Conservation (phyloP, 2,113 vertebrate species). For the Alethe diademata region DNA sequence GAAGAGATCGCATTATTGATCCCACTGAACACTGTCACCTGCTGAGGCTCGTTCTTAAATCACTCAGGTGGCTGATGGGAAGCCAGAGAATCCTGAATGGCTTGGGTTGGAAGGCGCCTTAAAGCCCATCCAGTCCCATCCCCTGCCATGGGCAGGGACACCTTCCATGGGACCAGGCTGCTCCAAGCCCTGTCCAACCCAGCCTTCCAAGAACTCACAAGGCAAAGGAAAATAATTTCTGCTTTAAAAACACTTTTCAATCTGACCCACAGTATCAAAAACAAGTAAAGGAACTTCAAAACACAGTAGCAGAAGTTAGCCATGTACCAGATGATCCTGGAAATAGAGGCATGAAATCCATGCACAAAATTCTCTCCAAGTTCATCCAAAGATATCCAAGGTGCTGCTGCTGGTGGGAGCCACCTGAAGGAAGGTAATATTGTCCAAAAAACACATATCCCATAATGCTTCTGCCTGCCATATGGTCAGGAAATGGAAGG, state of each 20-base stretch:
- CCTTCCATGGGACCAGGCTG: accelerated
- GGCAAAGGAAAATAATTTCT: not conserved
- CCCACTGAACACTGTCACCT: accelerated
- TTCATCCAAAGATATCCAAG: not conserved
- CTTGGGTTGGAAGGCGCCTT: not conserved
- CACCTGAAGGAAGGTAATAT: not conserved
- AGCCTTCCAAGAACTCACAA: not conserved
- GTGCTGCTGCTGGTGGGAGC: not conserved
- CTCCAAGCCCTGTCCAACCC: not conserved
- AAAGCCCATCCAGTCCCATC: not conserved
- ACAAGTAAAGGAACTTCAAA: not conserved
- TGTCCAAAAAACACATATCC: not conserved
- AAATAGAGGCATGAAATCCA: not conserved
- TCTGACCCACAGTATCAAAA: not conserved
- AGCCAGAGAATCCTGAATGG: not conserved
- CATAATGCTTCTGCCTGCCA: not conserved
- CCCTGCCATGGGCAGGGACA: not conserved
- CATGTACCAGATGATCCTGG: not conserved
- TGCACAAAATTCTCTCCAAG: not conserved
- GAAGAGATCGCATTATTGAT: not conserved
- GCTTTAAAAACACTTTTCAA: not conserved
- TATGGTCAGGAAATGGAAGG: not conserved
- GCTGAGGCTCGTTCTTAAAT: not conserved
- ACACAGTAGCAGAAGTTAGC: not conserved
- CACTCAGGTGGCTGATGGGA: not conserved